Evolutionary conservation across 1,140 invertebrate species (phyloP).

Genomic region (Parapsyche elsis): DNA sequence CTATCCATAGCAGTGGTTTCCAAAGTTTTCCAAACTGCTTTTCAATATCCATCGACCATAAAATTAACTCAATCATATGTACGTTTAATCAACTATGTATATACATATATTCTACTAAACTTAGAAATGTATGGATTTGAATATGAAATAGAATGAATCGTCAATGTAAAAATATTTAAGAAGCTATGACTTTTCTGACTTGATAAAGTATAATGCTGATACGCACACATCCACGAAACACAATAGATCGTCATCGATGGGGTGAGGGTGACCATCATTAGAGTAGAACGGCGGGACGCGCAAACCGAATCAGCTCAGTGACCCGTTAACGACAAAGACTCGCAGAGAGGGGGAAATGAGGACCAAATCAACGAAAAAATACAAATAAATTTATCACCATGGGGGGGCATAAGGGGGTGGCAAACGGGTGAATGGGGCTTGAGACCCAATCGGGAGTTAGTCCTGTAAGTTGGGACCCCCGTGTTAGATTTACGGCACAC

Average conservation of each 20-base stretch:
- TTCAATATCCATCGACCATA: too few species aligned
- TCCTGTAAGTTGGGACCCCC: conserved; percentile 22
- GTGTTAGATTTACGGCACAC: conserved; percentile 39
- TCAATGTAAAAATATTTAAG: too few species aligned
- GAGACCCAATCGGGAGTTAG: conserved; percentile 41
- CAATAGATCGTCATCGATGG: conserved; percentile 10
- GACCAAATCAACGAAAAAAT: conserved; percentile 45
- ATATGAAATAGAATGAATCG: too few species aligned
- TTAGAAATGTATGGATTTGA: too few species aligned
- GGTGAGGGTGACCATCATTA: conserved; percentile 41
- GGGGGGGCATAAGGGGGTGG: neutral
- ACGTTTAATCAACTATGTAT: too few species aligned
- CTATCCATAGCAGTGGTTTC: too few species aligned
- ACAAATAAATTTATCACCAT: conserved; percentile 53
- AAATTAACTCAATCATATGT: too few species aligned
- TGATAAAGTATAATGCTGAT: neutral
- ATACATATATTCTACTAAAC: too few species aligned
- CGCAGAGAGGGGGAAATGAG: conserved; percentile 8
- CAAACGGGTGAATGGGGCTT: neutral
- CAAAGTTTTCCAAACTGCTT: too few species aligned
- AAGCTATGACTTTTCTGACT: too few species aligned
- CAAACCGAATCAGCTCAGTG: conserved; percentile 40
- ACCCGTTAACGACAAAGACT: conserved; percentile 32
- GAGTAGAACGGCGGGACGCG: neutral
- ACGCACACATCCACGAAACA: neutral